phyloP scores from a whole-genome alignment of 2,888 invertebrate genomes.

The Achlya flavicornis region DNA sequence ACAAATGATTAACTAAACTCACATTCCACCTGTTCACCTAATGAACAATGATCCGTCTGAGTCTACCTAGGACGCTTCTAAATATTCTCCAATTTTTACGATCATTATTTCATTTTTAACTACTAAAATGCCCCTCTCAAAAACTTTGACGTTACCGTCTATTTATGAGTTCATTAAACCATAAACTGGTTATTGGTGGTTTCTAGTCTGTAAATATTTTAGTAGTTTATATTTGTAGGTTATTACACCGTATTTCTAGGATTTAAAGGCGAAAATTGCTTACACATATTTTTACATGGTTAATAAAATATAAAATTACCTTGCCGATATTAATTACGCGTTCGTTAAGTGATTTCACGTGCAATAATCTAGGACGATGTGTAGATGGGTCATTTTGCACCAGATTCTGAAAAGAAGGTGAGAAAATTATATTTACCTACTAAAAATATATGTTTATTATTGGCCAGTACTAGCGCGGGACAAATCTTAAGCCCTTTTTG shows the following conservation, averaged over 20 bases:
- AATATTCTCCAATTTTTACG: no score
- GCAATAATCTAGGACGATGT: conserved; percentile 62
- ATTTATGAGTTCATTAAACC: conserved; percentile 7
- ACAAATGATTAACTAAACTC: no score
- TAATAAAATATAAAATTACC: conserved; percentile 41
- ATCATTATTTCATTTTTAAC: no score
- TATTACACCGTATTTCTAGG: background rate
- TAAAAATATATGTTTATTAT: background rate
- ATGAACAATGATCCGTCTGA: no score
- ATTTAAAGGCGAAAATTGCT: background rate
- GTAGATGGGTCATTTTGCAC: conserved; percentile 60
- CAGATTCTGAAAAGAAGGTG: conserved; percentile 57
- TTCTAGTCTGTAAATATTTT: background rate
- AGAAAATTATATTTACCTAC: conserved; percentile 12
- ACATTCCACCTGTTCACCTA: no score
- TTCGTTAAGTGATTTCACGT: conserved; percentile 60
- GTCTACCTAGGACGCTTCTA: no score
- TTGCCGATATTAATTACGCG: conserved; percentile 61
- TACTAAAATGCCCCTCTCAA: background rate
- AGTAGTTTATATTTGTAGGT: background rate
- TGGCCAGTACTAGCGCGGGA: no score
- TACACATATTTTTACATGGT: background rate
- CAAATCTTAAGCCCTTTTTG: no score
- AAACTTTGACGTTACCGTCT: background rate
- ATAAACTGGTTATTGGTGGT: conserved; percentile 2